Conservation (phyloP, 2,113 vertebrate species). For the Ochotona curzoniae region DNA sequence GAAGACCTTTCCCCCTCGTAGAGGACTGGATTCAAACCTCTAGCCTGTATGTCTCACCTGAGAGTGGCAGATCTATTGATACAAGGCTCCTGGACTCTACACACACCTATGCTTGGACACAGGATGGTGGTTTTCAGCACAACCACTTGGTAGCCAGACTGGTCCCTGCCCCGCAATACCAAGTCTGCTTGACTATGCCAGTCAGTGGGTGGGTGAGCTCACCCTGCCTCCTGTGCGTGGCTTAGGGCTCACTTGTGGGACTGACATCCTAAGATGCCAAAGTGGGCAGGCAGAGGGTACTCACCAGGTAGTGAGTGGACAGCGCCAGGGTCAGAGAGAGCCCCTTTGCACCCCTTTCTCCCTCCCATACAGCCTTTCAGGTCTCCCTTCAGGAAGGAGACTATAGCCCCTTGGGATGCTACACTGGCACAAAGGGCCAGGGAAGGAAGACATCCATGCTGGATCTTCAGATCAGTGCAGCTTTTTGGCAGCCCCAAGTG, state of each 20-base stretch:
- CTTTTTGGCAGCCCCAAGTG: neutral
- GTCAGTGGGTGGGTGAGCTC: constrained; percentile 49
- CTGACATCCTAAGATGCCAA: neutral
- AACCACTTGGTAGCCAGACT: constrained; percentile 28
- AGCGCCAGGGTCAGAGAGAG: neutral
- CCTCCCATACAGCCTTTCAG: neutral
- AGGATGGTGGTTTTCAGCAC: constrained; percentile 50
- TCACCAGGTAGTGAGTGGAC: neutral
- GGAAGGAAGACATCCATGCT: neutral
- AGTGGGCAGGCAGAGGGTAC: neutral
- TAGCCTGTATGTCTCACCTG: neutral
- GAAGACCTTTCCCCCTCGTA: neutral
- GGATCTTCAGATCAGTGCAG: neutral
- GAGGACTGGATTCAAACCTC: neutral
- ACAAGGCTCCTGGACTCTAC: neutral
- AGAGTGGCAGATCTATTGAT: neutral
- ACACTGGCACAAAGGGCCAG: neutral
- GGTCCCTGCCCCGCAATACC: neutral
- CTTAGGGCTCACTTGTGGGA: constrained; percentile 36
- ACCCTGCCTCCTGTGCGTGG: constrained; percentile 59
- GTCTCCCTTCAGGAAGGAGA: neutral
- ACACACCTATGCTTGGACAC: no score
- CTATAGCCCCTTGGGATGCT: neutral
- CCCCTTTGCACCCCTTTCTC: neutral
- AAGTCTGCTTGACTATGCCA: constrained; percentile 41